Conservation (phyloP, 2,888 invertebrate species). For the Melipona beecheii region DNA sequence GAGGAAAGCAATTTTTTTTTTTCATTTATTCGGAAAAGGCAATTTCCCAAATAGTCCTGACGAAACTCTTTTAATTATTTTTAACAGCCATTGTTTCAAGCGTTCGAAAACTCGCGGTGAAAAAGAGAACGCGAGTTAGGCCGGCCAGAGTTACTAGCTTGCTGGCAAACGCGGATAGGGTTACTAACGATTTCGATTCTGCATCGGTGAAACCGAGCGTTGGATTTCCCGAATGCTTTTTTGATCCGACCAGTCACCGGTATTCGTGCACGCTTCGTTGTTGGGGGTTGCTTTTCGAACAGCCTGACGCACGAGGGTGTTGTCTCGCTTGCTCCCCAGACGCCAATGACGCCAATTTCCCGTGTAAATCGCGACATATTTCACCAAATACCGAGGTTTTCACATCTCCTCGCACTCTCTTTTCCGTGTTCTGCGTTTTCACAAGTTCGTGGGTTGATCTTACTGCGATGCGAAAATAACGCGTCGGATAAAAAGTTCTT, state of each 20-base stretch:
- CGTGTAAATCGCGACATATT: conserved; percentile 84
- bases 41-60: conserved; percentile 7
- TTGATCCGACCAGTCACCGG: conserved; percentile 75
- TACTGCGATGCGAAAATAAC: conserved; percentile 45
- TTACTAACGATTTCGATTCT: conserved; percentile 72
- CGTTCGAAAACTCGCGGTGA: conserved; percentile 17
- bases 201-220: conserved; percentile 72
- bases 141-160: background rate
- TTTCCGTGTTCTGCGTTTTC: background rate
- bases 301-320: conserved; percentile 60
- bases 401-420: conserved; percentile 1
- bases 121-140: background rate
- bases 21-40: background rate
- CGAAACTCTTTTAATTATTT: conserved; percentile 49
- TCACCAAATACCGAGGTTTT: conserved; percentile 74
- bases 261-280: conserved; percentile 2
- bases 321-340: conserved; percentile 78
- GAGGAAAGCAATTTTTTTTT: background rate
- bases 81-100: conserved; percentile 39
- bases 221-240: conserved; percentile 82
- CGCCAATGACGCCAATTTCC: conserved; percentile 83
- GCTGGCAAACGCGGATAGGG: conserved; percentile 38
- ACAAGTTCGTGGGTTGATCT: conserved; percentile 52
- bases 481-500: conserved; percentile 63
- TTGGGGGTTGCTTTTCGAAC: conserved; percentile 1